phyloP scores from a whole-genome alignment of 2,888 invertebrate species.

The Prosapia bicincta region DNA sequence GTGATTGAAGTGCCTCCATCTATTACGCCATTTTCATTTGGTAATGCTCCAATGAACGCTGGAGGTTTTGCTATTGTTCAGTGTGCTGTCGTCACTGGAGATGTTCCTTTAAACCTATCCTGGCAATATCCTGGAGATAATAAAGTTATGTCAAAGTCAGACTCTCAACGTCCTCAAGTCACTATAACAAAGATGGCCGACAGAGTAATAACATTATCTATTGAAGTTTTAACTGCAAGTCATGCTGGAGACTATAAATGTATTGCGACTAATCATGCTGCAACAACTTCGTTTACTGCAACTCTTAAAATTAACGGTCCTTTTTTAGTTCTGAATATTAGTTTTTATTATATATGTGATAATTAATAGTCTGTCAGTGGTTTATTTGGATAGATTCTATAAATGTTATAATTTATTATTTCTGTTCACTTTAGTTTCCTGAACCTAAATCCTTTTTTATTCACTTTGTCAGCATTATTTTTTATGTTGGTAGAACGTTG shows the following conservation, averaged over 20 bases:
- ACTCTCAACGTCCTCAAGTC: slow-evolving; percentile 17
- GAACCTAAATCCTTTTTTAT: not conserved
- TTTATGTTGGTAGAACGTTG: too few species aligned
- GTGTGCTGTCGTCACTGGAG: slow-evolving; percentile 49
- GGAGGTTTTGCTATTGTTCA: slow-evolving; percentile 60
- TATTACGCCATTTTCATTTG: slow-evolving; percentile 72
- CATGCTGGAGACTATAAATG: slow-evolving; percentile 66
- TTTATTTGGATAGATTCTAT: not conserved
- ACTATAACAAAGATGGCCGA: slow-evolving; percentile 19
- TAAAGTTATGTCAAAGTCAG: not conserved
- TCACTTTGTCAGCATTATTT: too few species aligned
- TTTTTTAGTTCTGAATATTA: slow-evolving; percentile 26
- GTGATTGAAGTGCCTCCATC: slow-evolving; percentile 61
- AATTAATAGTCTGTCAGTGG: too few species aligned
- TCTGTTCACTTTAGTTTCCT: not conserved
- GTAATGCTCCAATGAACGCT: slow-evolving; percentile 52
- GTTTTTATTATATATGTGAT: not conserved
- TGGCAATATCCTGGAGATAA: slow-evolving; percentile 55
- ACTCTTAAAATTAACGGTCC: slow-evolving; percentile 45
- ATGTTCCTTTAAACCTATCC: slow-evolving; percentile 42
- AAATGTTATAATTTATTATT: not conserved
- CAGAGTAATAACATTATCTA: slow-evolving; percentile 53
- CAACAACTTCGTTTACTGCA: slow-evolving; percentile 43
- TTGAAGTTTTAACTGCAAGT: slow-evolving; percentile 56
- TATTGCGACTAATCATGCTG: slow-evolving; percentile 54